A percentile compares a stretch with the other conserved stretches of the same genome.
Conservation (phyloP, 2,888 invertebrate species). For the Agapostemon virescens region DNA sequence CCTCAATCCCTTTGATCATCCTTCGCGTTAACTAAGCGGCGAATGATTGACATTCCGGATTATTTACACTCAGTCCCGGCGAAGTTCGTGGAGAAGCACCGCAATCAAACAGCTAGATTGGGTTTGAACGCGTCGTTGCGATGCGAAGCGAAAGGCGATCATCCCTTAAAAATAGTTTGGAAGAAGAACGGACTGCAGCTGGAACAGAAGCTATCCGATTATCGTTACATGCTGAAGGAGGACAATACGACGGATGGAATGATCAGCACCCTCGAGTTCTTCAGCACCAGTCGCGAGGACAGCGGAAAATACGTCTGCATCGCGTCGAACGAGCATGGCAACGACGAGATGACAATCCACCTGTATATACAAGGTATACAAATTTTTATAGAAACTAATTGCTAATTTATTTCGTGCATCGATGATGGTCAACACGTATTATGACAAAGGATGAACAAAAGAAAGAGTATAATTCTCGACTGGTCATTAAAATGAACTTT, state of each 20-base stretch:
- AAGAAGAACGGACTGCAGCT: conserved; percentile 84
- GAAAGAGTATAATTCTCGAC: too few species aligned
- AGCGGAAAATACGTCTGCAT: conserved; percentile 94
- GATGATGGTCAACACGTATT: too few species aligned
- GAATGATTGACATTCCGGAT: conserved; percentile 10
- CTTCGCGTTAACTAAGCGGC: background rate
- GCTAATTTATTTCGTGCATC: too few species aligned
- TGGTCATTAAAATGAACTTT: too few species aligned
- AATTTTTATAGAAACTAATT: too few species aligned
- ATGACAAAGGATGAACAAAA: too few species aligned
- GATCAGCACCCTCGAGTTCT: conserved; percentile 92
- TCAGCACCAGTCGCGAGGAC: conserved; percentile 92
- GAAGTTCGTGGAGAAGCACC: conserved; percentile 88
- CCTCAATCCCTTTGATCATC: background rate
- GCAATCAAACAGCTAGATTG: conserved; percentile 78
- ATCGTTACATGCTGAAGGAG: conserved; percentile 77
- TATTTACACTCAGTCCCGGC: conserved; percentile 86
- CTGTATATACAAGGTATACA: conserved; percentile 92
- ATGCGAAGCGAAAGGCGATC: conserved; percentile 93
- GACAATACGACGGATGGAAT: conserved; percentile 83
- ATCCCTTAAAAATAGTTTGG: conserved; percentile 93
- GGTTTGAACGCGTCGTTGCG: conserved; percentile 83
- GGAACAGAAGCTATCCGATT: conserved; percentile 77
- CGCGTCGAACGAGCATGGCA: conserved; percentile 94
- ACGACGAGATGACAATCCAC: conserved; percentile 94